Evolutionary conservation across 1,140 invertebrate species (phyloP).

Genomic region (Saccostrea cuccullata): DNA sequence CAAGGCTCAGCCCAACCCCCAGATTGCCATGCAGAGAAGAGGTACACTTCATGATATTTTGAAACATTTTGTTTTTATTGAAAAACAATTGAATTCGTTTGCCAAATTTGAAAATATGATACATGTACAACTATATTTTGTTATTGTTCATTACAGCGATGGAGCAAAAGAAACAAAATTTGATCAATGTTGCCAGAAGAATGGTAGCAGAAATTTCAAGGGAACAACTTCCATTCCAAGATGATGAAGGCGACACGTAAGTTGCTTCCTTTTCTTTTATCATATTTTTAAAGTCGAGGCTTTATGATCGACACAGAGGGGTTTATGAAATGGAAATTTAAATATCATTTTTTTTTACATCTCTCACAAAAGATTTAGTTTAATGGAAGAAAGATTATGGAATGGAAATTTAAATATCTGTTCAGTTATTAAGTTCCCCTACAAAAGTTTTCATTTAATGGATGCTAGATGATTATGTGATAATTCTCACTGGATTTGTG

Average conservation of each 20-base stretch:
- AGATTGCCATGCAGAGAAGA: constrained; percentile 1
- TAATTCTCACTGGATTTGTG: neutral
- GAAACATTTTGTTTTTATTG: neutral
- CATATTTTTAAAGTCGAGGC: neutral
- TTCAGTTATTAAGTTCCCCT: neutral
- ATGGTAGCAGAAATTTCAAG: constrained; percentile 64
- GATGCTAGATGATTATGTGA: neutral
- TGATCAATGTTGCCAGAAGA: constrained; percentile 64
- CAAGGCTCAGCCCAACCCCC: neutral
- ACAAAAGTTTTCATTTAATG: neutral
- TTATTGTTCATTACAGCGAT: neutral
- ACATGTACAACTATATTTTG: neutral
- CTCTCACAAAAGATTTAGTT: too few relatives aligned
- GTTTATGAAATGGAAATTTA: neutral
- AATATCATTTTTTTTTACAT: neutral
- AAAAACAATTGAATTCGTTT: neutral
- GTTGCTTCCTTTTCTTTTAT: constrained; percentile 40
- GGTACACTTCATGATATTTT: neutral
- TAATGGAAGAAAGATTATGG: too few relatives aligned
- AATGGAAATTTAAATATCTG: too few relatives aligned
- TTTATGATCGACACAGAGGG: neutral
- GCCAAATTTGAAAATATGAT: neutral
- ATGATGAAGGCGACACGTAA: constrained; percentile 71
- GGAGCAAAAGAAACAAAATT: constrained; percentile 46
- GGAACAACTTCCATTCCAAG: constrained; percentile 59